Evolutionary conservation across 2,888 invertebrate genomes (phyloP), one percentile per base, ranked within the genome.

Genomic region (Torymus texanus): DNA sequence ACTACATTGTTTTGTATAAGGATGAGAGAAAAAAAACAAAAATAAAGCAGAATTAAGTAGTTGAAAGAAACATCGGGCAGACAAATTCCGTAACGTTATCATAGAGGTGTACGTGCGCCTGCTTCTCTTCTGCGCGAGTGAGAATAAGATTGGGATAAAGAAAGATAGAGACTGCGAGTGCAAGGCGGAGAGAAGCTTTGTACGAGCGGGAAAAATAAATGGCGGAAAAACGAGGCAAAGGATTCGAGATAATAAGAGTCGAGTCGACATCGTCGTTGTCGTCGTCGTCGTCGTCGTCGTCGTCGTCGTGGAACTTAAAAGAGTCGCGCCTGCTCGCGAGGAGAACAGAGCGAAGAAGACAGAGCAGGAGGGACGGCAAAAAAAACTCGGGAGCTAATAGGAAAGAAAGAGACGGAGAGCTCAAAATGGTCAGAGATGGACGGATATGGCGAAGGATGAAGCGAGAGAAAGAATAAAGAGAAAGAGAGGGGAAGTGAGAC

Each of bases 201-300:
- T 12, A 41, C 8, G 14, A 50, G 8, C 5, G 29, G 14, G 55
- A 67, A 55, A 67, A 67, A 67, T 67, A 67, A 71, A 71, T 71
- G 29, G 21, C 3, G 56, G 51, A 50, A 59, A 56, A 61, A 71
- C 18, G 61, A 61, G 59, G 51, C 18, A 59, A 71, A 71, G 59
- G 71, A 59, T 59, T 59, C 21, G 18, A 71, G 71, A 61, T 61
- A 71, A 71, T 61, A 71, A 71, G 62, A 72, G 55, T 55, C 13
- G 62, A 72, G 62, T 53, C 41, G 41, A 41, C 41, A 41, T 41
- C 41, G 41, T 8, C 41, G 41, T 41, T 41, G 41, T 41, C 41
- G 41, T 29, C 29, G 29, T 41, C 62, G 72, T 41, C 41, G 41
- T 41, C 41, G 41, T 29, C 29, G 29, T 41, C 62, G 72, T 41